Conservation (phyloP, 2,888 invertebrate species). For the Acanthoscelides obtectus region DNA sequence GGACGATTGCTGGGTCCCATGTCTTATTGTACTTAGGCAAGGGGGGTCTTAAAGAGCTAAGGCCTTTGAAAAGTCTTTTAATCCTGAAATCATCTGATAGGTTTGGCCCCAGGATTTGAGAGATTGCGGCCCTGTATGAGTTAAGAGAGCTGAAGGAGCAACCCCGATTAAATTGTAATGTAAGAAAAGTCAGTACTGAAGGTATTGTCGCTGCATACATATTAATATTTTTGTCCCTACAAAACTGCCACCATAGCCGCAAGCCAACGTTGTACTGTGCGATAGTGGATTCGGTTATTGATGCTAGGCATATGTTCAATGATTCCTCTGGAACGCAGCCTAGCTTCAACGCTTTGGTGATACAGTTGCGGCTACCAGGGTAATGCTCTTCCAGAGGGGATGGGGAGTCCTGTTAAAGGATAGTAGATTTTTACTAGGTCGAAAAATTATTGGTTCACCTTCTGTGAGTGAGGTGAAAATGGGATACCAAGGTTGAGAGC, state of each 20-base stretch:
- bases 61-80: constrained; percentile 13
- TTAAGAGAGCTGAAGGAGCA: constrained; percentile 10
- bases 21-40: not conserved
- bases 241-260: constrained; percentile 16
- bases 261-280: constrained; percentile 10
- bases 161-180: constrained; percentile 5
- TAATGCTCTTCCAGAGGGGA: constrained; percentile 3
- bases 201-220: not conserved
- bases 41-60: constrained; percentile 6
- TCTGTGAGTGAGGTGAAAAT: constrained; percentile 6
- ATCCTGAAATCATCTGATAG: constrained; percentile 7
- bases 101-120: constrained; percentile 3
- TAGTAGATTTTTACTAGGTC: not conserved
- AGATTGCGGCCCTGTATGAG: constrained; percentile 10
- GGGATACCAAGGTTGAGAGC: constrained; percentile 15
- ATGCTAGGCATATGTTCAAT: constrained; percentile 10
- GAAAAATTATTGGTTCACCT: not conserved
- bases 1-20: not conserved
- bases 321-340: constrained; percentile 4
- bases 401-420: not conserved
- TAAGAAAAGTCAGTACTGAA: constrained; percentile 5
- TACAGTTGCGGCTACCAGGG: constrained; percentile 3
- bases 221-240: not conserved
- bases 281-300: constrained; percentile 9
- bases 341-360: constrained; percentile 2